Conservation (phyloP, 1,140 invertebrate genomes). For the Meloidogyne floridensis region DNA sequence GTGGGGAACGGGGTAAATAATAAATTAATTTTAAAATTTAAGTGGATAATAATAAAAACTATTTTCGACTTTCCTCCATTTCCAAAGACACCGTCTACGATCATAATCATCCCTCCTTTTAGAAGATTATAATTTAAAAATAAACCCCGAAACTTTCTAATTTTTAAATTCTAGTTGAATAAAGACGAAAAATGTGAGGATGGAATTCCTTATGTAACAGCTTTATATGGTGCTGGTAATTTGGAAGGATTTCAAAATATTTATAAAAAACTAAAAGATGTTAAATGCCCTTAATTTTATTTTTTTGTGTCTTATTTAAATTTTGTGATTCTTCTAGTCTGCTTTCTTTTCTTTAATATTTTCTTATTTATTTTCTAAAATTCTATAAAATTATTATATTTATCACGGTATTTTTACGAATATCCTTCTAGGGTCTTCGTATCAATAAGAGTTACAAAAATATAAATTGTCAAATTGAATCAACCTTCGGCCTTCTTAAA, state of each 20-base stretch:
- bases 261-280: constrained; percentile 12
- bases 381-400: neutral
- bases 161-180: constrained; percentile 4
- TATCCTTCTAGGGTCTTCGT: no score
- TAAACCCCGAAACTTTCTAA: neutral
- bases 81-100: no score
- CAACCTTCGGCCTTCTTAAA: no score
- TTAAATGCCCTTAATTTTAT: constrained; percentile 11
- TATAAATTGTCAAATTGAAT: no score
- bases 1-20: neutral
- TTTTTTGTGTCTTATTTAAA: neutral
- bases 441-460: no score
- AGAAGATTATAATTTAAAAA: no score
- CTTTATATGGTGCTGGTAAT: constrained; percentile 18
- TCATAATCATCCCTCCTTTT: no score
- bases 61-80: no score
- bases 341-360: neutral
- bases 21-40: neutral
- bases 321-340: neutral
- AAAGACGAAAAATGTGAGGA: constrained; percentile 19
- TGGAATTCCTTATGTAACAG: constrained; percentile 7
- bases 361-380: neutral
- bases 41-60: no score
- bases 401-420: no score
- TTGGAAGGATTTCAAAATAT: constrained; percentile 18